Evolutionary conservation across 2,888 invertebrate species (phyloP), one percentile per base, ranked within the genome.

Genomic region (Amaurobius ferox): DNA sequence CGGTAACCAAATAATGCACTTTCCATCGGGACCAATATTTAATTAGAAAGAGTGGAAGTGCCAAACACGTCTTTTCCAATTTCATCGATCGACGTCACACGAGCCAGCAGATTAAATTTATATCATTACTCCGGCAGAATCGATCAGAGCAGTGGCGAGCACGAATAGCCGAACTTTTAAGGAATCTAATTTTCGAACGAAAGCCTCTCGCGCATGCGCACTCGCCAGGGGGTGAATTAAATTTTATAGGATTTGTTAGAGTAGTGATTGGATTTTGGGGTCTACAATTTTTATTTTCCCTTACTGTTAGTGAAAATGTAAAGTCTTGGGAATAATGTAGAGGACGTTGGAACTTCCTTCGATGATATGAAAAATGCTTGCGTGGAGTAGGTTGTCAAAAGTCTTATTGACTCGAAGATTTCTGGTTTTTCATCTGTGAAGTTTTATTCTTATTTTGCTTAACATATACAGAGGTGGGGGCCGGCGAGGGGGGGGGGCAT

Each of bases 31-130:
- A 35, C 55, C 55, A 55, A 55, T 55, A 55, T 55, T 55, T 55
- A 55, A 55, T 55, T 55, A 55, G 19, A 55, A n/a, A 23, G 55
- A 5, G 19, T 2, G 55, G 23, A 55, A 23, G 55, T 55, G 55
- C 55, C 55, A 55, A 55, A 55, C 55, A 55, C 11, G 55, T 55
- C 55, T 55, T 55, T 55, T 55, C 55, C 55, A 55, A 55, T 55
- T 55, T 55, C 55, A 55, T 55, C 55, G 55, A 55, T 55, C 55
- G 55, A 1, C 23, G 55, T 55, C 55, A 55, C 55, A 23, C 5
- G 23, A n/a, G 23, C 13, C 55, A 3, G 55, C 23, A 55, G 55
- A 55, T 55, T 55, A 55, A 55, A 55, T 55, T 55, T 55, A 55
- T 55, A 55, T 55, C 55, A 55, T 55, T 55, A 55, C 55, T 55